phyloP scores from a whole-genome alignment of 2,113 vertebrate species.

The Apteryx owenii region DNA sequence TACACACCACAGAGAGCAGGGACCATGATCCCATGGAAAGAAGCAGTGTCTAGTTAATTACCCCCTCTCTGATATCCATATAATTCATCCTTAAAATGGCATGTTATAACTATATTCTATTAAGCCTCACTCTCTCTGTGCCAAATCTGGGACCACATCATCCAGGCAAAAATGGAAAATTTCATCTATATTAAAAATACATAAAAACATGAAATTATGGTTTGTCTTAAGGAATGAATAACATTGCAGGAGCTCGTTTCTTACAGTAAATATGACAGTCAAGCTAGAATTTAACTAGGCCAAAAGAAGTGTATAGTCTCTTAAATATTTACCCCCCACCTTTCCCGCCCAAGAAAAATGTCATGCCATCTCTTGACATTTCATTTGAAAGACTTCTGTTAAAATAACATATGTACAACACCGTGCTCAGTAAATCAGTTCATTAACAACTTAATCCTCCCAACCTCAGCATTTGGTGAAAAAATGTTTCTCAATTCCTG shows the following conservation, averaged over 20 bases:
- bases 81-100: background rate
- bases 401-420: background rate
- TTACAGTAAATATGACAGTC: background rate
- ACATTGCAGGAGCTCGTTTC: background rate
- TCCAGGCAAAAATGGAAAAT: background rate
- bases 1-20: background rate
- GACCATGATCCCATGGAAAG: background rate
- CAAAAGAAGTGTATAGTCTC: background rate
- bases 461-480: too few relatives aligned
- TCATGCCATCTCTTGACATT: background rate
- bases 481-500: background rate
- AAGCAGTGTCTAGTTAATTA: rapidly evolving
- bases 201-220: background rate
- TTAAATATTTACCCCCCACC: background rate
- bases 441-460: background rate
- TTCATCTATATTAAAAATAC: background rate
- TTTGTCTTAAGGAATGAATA: background rate
- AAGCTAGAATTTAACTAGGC: background rate
- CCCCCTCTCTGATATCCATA: rapidly evolving
- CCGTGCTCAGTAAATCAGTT: background rate
- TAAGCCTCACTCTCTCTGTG: background rate
- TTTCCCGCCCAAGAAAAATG: background rate
- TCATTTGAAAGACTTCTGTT: background rate
- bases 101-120: rapidly evolving
- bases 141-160: background rate